Conservation (phyloP, 2,113 vertebrate genomes). For the Holacanthus passer region DNA sequence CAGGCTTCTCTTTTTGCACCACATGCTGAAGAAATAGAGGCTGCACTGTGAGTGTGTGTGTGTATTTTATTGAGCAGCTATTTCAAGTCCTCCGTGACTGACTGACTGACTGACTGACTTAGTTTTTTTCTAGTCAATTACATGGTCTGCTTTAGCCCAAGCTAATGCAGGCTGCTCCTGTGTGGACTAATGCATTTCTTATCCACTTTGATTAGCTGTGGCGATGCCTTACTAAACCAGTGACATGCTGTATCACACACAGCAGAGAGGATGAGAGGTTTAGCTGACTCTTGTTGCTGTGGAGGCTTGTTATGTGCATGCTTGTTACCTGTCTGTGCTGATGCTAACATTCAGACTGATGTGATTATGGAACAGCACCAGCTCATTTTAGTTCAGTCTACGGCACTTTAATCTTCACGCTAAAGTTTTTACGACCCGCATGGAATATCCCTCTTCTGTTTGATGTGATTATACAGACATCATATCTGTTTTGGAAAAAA, state of each 20-base stretch:
- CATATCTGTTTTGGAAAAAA: neutral
- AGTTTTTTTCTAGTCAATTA: conserved; percentile 51
- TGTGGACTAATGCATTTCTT: conserved; percentile 52
- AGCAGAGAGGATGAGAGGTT: conserved; percentile 39
- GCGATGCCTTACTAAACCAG: conserved; percentile 30
- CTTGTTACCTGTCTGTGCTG: conserved; percentile 18
- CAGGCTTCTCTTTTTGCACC: conserved; percentile 70
- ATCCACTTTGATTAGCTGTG: conserved; percentile 59
- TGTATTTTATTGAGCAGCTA: conserved; percentile 58
- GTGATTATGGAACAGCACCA: conserved; percentile 7
- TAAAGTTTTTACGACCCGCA: neutral
- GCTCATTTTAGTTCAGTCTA: conserved; percentile 32
- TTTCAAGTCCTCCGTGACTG: conserved; percentile 60
- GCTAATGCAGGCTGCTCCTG: conserved; percentile 24
- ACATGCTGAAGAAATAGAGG: conserved; percentile 70
- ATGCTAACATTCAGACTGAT: conserved; percentile 26
- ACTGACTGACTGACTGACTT: conserved; percentile 38
- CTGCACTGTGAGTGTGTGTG: conserved; percentile 49
- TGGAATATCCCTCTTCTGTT: neutral
- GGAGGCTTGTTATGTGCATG: conserved; percentile 22
- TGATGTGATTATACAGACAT: neutral
- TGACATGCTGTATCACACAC: conserved; percentile 29
- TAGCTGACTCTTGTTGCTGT: conserved; percentile 6
- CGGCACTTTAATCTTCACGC: neutral
- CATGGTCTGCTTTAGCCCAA: conserved; percentile 24